A percentile compares a stretch with the other conserved stretches of the same genome.
Evolutionary conservation across 1,140 invertebrate genomes (phyloP).

Genomic region (Matsumurasca onukii): DNA sequence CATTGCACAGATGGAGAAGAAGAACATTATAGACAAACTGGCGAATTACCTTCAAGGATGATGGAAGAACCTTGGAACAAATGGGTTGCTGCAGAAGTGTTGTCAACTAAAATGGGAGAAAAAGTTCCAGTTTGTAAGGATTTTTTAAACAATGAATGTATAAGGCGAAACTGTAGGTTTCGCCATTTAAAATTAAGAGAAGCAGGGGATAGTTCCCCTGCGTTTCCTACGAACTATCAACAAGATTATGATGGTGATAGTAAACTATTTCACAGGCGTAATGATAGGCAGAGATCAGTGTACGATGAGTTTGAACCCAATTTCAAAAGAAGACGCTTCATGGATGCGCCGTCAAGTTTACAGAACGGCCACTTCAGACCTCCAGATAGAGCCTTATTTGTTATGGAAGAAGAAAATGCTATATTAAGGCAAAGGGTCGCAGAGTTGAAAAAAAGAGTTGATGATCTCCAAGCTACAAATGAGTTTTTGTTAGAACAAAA

Average conservation of each 20-base stretch:
- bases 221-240: neutral
- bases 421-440: slow-evolving; percentile 70
- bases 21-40: slow-evolving; percentile 68
- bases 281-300: slow-evolving; percentile 7
- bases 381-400: slow-evolving; percentile 36
- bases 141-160: slow-evolving; percentile 15
- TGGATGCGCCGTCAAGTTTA: neutral
- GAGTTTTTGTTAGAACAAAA: slow-evolving; percentile 82
- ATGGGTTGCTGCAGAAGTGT: slow-evolving; percentile 25
- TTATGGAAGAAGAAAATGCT: slow-evolving; percentile 73
- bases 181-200: slow-evolving; percentile 25
- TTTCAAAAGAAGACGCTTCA: neutral
- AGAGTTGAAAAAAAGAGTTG: slow-evolving; percentile 68
- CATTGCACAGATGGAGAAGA: slow-evolving; percentile 78
- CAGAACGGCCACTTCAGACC: slow-evolving; percentile 33
- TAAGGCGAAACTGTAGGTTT: slow-evolving; percentile 16
- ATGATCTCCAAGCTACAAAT: slow-evolving; percentile 60
- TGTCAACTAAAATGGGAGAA: slow-evolving; percentile 3
- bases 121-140: slow-evolving; percentile 20
- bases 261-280: neutral
- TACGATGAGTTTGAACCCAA: slow-evolving; percentile 13
- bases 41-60: slow-evolving; percentile 57
- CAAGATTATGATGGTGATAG: slow-evolving; percentile 18
- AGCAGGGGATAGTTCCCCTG: neutral
- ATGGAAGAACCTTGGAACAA: slow-evolving; percentile 25